Evolutionary conservation across 2,888 invertebrate species (phyloP), one percentile per base, ranked within the genome.

Genomic region (Parnassius apollo): DNA sequence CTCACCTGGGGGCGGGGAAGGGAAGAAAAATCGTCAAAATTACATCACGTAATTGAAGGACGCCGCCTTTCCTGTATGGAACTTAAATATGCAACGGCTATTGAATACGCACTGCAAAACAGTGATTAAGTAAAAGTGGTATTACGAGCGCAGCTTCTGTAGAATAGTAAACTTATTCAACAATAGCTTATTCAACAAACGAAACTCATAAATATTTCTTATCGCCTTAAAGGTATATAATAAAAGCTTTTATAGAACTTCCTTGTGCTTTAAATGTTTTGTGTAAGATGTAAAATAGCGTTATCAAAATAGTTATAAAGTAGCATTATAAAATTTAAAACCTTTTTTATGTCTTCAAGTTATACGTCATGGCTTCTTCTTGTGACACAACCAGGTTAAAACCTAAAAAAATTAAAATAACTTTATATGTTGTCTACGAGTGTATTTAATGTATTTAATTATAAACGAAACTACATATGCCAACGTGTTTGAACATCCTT

Each of bases 191-290:
- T 49, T 49, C 49, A 13, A 49, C 18, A 13, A 49, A 49, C 8
- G 49, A 13, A 49, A 35, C 35, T 49, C 49, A 13, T 49, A 13
- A 49, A 49, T 49, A 18, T 49, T 49, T n/a, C 49, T 49, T 49
- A 18, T 49, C 49, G 7, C 13, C 13, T 0, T 49, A 12, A 49
- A 49, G 49, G 49, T 49, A 13, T 48, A 11, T 48, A 49, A 18
- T 9, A 13, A 13, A 18, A 49, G 13, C 9, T 49, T 13, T 13
- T 49, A 49, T 13, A 7, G 0, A 49, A 49, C 49, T 49, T 49
- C 49, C 49, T n/a, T 49, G 49, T 13, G 9, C 49, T 49, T 49
- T 9, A 13, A 49, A 13, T n/a, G 13, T 13, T 13, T 49, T 49
- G 49, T 49, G 13, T 13, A 9, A 13, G 49, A n/a, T 49, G 13